Conservation (phyloP, 2,888 invertebrate genomes). For the Salticus scenicus region DNA sequence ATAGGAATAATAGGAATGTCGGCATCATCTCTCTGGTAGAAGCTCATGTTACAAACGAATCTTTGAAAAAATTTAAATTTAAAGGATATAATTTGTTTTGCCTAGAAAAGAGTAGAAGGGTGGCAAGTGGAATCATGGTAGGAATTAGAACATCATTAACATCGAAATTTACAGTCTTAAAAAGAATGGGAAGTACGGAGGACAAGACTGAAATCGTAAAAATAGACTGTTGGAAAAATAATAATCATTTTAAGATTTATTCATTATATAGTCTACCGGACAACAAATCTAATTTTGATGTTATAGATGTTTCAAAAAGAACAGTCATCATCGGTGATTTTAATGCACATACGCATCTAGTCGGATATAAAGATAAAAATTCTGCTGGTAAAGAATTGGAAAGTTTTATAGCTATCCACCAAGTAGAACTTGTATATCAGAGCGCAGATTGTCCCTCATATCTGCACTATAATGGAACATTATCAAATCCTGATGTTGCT, state of each 20-base stretch:
- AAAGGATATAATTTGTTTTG: neutral
- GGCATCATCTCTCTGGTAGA: neutral
- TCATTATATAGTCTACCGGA: neutral
- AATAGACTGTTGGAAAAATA: too few relatives aligned
- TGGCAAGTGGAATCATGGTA: too few relatives aligned
- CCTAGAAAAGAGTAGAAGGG: too few relatives aligned
- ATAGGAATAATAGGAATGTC: conserved; percentile 7
- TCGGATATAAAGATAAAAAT: conserved; percentile 12
- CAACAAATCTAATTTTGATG: conserved; percentile 14
- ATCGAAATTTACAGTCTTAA: too few relatives aligned
- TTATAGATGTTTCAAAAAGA: conserved; percentile 7
- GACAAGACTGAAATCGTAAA: too few relatives aligned
- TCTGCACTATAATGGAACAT: neutral
- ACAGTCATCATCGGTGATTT: conserved; percentile 10
- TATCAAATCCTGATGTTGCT: neutral
- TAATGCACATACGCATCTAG: conserved; percentile 8
- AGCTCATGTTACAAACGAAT: neutral
- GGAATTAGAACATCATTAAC: too few relatives aligned
- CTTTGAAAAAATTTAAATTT: neutral
- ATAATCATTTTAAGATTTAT: too few relatives aligned
- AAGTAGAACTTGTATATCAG: neutral
- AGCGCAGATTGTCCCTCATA: conserved; percentile 1
- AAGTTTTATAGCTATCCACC: neutral
- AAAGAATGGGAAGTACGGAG: too few relatives aligned
- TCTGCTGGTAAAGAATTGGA: conserved; percentile 7